These are phyloP conservation scores for Thunnus maccoyii DNA, from an alignment of 2,113 vertebrate species.

Conservation along the genomic window DNA sequence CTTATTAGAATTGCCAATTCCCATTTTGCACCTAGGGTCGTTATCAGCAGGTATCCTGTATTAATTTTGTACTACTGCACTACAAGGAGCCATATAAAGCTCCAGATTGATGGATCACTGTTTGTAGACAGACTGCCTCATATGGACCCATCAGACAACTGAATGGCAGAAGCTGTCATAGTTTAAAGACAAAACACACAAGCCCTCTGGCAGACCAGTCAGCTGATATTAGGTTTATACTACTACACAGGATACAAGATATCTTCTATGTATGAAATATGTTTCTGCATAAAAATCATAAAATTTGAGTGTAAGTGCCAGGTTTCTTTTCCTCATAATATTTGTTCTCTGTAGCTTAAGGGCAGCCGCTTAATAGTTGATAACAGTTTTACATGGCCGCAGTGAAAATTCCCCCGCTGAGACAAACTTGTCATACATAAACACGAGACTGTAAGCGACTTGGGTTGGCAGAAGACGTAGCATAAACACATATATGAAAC, in stretches of 20 bases:
- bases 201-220: too few species aligned
- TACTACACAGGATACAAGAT: too few species aligned
- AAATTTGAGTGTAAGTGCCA: background rate
- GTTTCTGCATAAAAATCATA: background rate
- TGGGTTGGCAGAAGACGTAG: background rate
- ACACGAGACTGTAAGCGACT: background rate
- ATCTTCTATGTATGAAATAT: too few species aligned
- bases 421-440: background rate
- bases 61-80: background rate
- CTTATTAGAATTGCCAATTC: constrained; percentile 8
- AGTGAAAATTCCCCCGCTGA: background rate
- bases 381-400: background rate
- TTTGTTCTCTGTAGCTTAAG: background rate
- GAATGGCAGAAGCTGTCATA: background rate
- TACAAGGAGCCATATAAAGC: background rate
- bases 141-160: background rate
- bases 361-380: background rate
- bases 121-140: background rate
- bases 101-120: background rate
- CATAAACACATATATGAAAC: too few species aligned
- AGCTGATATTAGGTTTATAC: too few species aligned
- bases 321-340: background rate
- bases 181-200: background rate
- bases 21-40: background rate
- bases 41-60: constrained; percentile 3